phyloP scores from a whole-genome alignment of 2,797 vertebrate genomes.

The Silurus lanzhouensis region DNA sequence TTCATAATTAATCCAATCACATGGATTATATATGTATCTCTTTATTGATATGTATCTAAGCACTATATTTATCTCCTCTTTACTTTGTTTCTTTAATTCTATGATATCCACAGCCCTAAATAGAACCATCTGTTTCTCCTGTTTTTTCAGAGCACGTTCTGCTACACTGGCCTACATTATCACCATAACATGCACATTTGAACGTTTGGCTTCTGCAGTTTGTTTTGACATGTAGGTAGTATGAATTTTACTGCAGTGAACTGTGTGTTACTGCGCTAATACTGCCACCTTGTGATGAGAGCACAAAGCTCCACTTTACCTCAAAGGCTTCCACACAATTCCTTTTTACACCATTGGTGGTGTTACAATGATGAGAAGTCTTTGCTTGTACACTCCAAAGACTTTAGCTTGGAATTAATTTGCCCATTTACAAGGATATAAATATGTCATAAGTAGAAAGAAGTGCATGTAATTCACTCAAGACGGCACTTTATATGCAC shows the following conservation, averaged over 20 bases:
- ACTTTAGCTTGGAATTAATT: background rate
- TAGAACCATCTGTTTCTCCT: conserved; percentile 70
- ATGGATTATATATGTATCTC: background rate
- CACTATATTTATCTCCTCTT: conserved; percentile 18
- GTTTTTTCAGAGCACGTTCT: background rate
- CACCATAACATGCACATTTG: conserved; percentile 49
- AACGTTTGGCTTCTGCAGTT: conserved; percentile 57
- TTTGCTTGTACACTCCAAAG: background rate
- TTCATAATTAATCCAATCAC: conserved; percentile 11
- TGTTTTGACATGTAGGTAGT: conserved; percentile 72
- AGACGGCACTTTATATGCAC: background rate
- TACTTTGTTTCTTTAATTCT: conserved; percentile 56
- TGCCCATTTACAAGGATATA: background rate
- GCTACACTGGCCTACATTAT: conserved; percentile 13
- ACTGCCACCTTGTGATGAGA: conserved; percentile 69
- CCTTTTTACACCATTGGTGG: background rate
- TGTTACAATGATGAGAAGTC: background rate
- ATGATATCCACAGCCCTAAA: conserved; percentile 59
- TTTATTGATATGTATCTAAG: conserved; percentile 11
- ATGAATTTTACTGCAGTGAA: conserved; percentile 62
- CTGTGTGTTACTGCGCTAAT: conserved; percentile 36
- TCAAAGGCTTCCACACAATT: too few species aligned
- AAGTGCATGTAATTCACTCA: background rate
- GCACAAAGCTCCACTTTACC: background rate
- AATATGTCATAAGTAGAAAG: background rate